Evolutionary conservation across 1,140 invertebrate genomes (phyloP), one percentile per base, ranked within the genome.

Genomic region (Drosophila nikananu): DNA sequence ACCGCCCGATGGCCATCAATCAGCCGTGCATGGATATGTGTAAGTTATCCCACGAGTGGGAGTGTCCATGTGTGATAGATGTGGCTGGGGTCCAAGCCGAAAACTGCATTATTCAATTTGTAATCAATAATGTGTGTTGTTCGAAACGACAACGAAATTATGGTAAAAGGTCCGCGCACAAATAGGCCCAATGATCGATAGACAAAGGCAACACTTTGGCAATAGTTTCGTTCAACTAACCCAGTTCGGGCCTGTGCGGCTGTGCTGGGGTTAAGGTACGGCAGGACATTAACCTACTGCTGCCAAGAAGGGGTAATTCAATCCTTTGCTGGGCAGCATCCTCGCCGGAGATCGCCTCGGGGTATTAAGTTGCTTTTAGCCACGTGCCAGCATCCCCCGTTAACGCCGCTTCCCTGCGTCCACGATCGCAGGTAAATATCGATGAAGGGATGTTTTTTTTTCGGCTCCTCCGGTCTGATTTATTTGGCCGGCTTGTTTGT

Each of bases 241-340:
- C 86, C 75, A 90, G 78, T 67, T 89, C 52, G 41, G 39, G 41
- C 42, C 42, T 55, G 48, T 44, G 62, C 42, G 35, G 32, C 52
- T 21, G n/a, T 21, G 19, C 35, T 49, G 71, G 76, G 84, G 84
- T 89, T 77, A 89, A 90, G 60, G 86, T 30, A 89, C 86, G 75
- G 10, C 75, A 90, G 84, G 84, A 89, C 84, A 86, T 80, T 89
- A 86, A 90, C 86, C 84, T 62, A 79, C 60, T 63, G 51, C 55
- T 21, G 46, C 63, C 32, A 5, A 46, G 86, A 79, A 84, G 23
- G 19, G 35, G 84, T 89, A 87, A 87, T 84, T 87, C 58, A 87
- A 87, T 87, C 81, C 86, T 81, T 81, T 83, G 32, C 52, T 61
- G 55, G 60, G 46, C 83, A 70, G 73, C 77, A 79, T 79, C 76